phyloP scores from a whole-genome alignment of 2,888 invertebrate genomes.

The Latheticus oryzae region DNA sequence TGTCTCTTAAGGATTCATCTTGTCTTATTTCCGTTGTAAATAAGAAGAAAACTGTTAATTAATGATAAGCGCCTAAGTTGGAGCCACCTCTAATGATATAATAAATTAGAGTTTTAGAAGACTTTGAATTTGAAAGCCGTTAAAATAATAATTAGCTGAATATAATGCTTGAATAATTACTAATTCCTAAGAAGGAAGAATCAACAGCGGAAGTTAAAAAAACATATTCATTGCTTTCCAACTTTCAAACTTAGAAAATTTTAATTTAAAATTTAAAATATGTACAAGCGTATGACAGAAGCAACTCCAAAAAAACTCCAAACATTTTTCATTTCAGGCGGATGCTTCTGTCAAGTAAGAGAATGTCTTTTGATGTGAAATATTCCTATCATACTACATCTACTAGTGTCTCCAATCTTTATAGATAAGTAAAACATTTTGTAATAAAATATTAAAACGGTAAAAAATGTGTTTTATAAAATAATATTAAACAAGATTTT shows the following conservation, averaged over 20 bases:
- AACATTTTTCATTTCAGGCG: conserved; percentile 1
- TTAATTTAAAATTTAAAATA: conserved; percentile 14
- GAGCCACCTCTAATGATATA: neutral
- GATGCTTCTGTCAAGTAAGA: neutral
- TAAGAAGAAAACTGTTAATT: conserved; percentile 12
- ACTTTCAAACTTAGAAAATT: no score
- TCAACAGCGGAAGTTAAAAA: no score
- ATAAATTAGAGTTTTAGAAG: conserved; percentile 6
- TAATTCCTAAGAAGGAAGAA: no score
- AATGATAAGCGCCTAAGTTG: neutral
- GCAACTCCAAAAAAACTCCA: neutral
- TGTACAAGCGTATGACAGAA: neutral
- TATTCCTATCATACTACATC: no score
- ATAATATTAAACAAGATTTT: no score
- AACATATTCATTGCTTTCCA: no score
- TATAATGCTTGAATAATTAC: conserved; percentile 11
- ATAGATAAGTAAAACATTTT: no score
- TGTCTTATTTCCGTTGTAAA: conserved; percentile 2
- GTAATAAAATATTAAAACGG: no score
- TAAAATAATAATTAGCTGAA: neutral
- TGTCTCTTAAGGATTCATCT: neutral
- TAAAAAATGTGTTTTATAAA: no score
- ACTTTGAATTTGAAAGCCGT: conserved; percentile 1
- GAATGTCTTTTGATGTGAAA: no score
- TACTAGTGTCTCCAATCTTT: no score